phyloP scores from a whole-genome alignment of 2,888 invertebrate species.

The Volucella inanis region DNA sequence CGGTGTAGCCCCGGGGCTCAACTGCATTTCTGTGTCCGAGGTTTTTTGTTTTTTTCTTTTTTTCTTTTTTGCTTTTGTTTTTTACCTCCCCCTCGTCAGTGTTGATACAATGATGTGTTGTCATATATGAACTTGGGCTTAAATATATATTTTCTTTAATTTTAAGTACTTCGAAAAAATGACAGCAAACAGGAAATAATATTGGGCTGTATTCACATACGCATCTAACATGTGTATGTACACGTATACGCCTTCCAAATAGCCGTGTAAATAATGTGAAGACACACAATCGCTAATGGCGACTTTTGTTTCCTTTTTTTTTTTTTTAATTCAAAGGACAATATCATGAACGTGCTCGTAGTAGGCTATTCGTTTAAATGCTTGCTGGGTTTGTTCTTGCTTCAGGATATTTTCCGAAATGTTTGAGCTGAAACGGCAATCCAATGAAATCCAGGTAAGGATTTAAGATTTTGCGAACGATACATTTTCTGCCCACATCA shows the following conservation, averaged over 20 bases:
- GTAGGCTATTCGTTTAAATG: conserved; percentile 24
- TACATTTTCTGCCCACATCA: too few species aligned
- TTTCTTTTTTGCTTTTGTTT: conserved; percentile 7
- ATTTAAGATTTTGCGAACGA: background rate
- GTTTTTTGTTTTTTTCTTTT: conserved; percentile 22
- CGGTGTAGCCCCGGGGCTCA: conserved; percentile 47
- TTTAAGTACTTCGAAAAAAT: conserved; percentile 34
- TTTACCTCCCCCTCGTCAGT: background rate
- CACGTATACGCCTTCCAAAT: conserved; percentile 41
- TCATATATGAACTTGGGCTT: background rate
- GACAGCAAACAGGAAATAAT: conserved; percentile 44
- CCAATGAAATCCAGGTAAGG: conserved; percentile 18
- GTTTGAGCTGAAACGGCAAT: conserved; percentile 43
- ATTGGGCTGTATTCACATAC: background rate
- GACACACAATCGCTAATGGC: conserved; percentile 57
- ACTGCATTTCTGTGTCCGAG: conserved; percentile 71
- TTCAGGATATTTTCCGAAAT: conserved; percentile 30
- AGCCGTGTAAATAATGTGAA: conserved; percentile 68
- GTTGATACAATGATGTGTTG: conserved; percentile 33
- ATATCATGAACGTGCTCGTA: conserved; percentile 22
- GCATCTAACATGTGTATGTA: background rate
- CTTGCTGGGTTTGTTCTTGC: background rate
- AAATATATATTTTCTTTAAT: conserved; percentile 44
- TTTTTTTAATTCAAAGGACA: conserved; percentile 67
- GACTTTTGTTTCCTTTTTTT: conserved; percentile 61